phyloP scores from a whole-genome alignment of 1,140 invertebrate genomes.

The Colletes gigas region DNA sequence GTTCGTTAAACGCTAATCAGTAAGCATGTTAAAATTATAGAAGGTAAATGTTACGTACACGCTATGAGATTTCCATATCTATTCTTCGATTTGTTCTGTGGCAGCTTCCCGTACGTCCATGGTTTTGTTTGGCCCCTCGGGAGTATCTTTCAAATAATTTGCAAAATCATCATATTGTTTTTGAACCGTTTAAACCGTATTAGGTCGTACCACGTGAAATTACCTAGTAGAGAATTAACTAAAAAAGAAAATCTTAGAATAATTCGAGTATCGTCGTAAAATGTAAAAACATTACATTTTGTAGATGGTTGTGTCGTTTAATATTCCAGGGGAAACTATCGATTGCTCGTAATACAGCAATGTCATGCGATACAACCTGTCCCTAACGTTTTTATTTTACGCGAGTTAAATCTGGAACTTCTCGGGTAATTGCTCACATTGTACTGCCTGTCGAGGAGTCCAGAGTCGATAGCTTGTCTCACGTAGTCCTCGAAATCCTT shows the following conservation, averaged over 20 bases:
- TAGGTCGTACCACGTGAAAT: too few relatives aligned
- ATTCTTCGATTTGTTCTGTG: conserved; percentile 87
- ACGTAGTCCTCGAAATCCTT: conserved; percentile 69
- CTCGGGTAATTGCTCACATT: conserved; percentile 42
- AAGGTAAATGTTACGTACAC: conserved; percentile 77
- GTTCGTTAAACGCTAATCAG: background rate
- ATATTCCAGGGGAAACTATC: too few relatives aligned
- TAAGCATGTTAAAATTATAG: background rate
- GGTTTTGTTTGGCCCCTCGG: conserved; percentile 66
- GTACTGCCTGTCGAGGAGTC: conserved; percentile 61
- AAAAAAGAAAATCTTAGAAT: too few relatives aligned
- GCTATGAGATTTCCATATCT: conserved; percentile 88
- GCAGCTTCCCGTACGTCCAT: conserved; percentile 64
- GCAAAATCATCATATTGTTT: background rate
- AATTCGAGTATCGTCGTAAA: too few relatives aligned
- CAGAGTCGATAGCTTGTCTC: conserved; percentile 56
- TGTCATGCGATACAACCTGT: too few relatives aligned
- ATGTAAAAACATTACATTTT: too few relatives aligned
- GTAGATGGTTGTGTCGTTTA: too few relatives aligned
- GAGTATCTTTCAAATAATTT: conserved; percentile 57
- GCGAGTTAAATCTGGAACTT: too few relatives aligned
- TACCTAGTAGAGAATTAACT: too few relatives aligned
- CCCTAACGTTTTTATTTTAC: too few relatives aligned
- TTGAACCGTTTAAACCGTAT: too few relatives aligned
- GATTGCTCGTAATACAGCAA: too few relatives aligned